Evolutionary conservation across 2,888 invertebrate species (phyloP), one percentile per base, ranked within the genome.

Genomic region (Lasius platythorax): DNA sequence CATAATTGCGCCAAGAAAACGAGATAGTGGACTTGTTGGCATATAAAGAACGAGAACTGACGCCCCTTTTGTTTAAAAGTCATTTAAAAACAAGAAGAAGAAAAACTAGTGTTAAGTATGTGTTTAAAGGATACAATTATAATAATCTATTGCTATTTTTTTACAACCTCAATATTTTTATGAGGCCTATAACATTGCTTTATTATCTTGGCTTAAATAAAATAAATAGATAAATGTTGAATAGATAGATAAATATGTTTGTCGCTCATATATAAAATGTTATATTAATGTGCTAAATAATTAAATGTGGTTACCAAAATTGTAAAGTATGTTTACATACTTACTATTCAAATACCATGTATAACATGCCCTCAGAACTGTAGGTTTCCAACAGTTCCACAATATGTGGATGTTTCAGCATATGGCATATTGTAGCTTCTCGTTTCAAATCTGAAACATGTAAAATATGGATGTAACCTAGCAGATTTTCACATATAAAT

Each of bases 261-360:
- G 28, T 73, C 0, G 56, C 18, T 37, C 4, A 12, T 50, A 6
- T 53, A 6, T 64, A 1, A 28, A 46, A 37, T 46, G 0, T 37
- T 23, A 30, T 18, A n/a, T 43, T 30, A n/a, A 53, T 23, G 23
- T 46, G 50, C 37, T 15, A 18, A 63, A 43, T 58, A 37, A 70
- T 40, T 11, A 30, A 33, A 70, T 9, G 11, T 30, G 18, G 11
- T 43, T 28, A 5, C 37, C n/a, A 37, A 40, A 37, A 40, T 37
- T 50, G 3, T 58, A 72, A 78, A 23, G 61, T 61, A 67, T 3
- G 3, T 79, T 58, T 5, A 12, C 50, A 87, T 95, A 98, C 99
- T 98, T 96, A 99, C 99, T 98, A 99, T 97, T 99, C 99, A 95
- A 99, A 99, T 89, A 99, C 99, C 99, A 99, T 99, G 95, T 99